These are phyloP conservation scores for Silvanus unidentatus DNA, from an alignment of 2,888 invertebrate species.

Conservation along the genomic window DNA sequence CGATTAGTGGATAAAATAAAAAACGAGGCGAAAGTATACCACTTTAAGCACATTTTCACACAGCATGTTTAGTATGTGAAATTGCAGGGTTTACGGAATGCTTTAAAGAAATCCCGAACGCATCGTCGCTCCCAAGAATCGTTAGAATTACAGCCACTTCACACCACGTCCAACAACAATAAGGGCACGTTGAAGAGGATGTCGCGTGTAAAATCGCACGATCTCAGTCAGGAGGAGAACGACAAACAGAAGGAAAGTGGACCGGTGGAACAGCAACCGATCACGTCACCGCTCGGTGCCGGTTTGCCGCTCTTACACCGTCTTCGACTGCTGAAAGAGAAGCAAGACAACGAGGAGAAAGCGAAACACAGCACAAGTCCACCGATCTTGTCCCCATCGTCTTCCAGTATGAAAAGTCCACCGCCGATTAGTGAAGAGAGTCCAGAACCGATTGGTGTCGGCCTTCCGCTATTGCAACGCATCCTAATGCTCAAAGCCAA, in stretches of 20 bases:
- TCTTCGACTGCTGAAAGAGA: conserved; percentile 73
- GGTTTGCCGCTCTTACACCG: conserved; percentile 75
- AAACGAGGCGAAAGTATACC: conserved; percentile 67
- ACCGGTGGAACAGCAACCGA: conserved; percentile 40
- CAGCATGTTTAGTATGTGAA: conserved; percentile 11
- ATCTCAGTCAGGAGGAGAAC: conserved; percentile 51
- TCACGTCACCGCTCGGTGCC: conserved; percentile 70
- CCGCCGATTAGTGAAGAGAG: conserved; percentile 39
- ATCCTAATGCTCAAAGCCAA: conserved; percentile 70
- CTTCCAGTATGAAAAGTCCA: conserved; percentile 50
- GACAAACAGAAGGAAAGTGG: conserved; percentile 22
- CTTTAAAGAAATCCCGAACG: conserved; percentile 53
- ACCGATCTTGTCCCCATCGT: conserved; percentile 56
- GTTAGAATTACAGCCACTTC: conserved; percentile 62
- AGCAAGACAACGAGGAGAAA: conserved; percentile 62
- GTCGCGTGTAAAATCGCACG: conserved; percentile 69
- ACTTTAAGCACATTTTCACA: background rate
- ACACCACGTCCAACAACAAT: conserved; percentile 45
- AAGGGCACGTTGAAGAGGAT: conserved; percentile 65
- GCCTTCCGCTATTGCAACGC: conserved; percentile 68
- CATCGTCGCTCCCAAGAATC: conserved; percentile 58
- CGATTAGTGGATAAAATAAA: conserved; percentile 77
- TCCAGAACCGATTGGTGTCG: conserved; percentile 63
- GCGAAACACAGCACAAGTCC: conserved; percentile 47
- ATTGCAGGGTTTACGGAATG: conserved; percentile 54